A percentile compares a stretch with the other conserved stretches of the same genome.
phyloP scores from a whole-genome alignment of 2,888 invertebrate species.

The Timema cristinae region DNA sequence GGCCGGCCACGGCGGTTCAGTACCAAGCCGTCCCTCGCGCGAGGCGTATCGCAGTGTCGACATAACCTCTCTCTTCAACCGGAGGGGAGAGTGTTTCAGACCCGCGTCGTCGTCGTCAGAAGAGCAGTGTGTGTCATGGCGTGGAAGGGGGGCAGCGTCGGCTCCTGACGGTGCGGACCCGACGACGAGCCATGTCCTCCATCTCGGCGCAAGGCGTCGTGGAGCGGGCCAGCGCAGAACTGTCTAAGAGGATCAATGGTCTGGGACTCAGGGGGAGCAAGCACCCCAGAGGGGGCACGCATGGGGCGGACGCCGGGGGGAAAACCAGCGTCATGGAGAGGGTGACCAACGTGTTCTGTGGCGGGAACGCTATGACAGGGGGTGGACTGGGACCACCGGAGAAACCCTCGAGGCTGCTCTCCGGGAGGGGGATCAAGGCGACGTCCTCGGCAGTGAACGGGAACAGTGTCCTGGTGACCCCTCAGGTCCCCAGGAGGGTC shows the following conservation, averaged over 20 bases:
- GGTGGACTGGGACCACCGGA: slow-evolving; percentile 46
- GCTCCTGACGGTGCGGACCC: neutral
- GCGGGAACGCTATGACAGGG: slow-evolving; percentile 50
- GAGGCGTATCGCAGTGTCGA: neutral
- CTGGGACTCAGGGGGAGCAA: slow-evolving; percentile 66
- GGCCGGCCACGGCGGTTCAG: slow-evolving; percentile 9
- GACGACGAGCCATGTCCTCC: slow-evolving; percentile 48
- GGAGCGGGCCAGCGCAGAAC: slow-evolving; percentile 85
- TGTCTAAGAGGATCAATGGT: slow-evolving; percentile 84
- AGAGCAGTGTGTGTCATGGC: neutral
- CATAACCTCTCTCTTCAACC: neutral
- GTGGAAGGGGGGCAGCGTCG: neutral
- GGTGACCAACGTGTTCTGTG: slow-evolving; percentile 82
- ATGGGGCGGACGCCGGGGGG: slow-evolving; percentile 42
- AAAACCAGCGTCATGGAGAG: slow-evolving; percentile 78
- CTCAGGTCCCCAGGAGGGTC: slow-evolving; percentile 41
- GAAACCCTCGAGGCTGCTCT: slow-evolving; percentile 48
- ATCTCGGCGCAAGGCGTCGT: slow-evolving; percentile 87
- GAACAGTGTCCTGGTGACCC: slow-evolving; percentile 34
- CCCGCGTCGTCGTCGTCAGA: neutral
- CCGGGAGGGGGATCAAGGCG: slow-evolving; percentile 34
- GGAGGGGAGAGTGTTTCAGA: neutral
- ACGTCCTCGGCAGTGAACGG: slow-evolving; percentile 34
- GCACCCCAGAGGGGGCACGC: slow-evolving; percentile 46
- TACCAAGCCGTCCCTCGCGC: slow-evolving; percentile 24